Percentiles rank a stretch among this genome's conserved stretches.
phyloP scores from a whole-genome alignment of 2,797 vertebrate genomes.

The Tamandua tetradactyla region DNA sequence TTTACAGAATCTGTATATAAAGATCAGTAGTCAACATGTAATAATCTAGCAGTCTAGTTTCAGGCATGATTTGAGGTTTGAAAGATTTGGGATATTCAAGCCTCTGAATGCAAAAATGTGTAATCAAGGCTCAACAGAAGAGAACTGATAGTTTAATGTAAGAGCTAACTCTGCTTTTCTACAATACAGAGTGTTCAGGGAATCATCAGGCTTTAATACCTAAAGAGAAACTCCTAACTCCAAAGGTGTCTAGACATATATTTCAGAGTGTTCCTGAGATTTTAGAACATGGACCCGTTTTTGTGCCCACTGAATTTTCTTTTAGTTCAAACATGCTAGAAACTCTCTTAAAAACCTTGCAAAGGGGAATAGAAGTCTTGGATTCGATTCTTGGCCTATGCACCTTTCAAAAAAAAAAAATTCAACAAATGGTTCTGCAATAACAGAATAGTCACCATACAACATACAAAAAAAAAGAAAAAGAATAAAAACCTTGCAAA shows the following conservation, averaged over 20 bases:
- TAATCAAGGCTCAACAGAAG: not conserved
- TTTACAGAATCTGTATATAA: not conserved
- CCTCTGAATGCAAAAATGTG: not conserved
- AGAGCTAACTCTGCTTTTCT: not conserved
- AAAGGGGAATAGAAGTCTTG: no score
- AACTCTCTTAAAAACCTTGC: slow-evolving; percentile 12
- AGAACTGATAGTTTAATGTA: not conserved
- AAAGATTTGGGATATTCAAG: slow-evolving; percentile 16
- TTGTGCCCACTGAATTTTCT: not conserved
- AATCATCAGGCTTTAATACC: not conserved
- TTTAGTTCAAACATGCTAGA: slow-evolving; percentile 43
- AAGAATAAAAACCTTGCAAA: slow-evolving; percentile 38
- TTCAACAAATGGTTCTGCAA: no score
- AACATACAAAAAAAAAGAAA: no score
- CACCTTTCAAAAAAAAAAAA: no score
- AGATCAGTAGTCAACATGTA: slow-evolving; percentile 29
- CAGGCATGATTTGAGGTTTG: slow-evolving; percentile 26
- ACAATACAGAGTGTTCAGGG: not conserved
- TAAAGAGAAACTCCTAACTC: not conserved
- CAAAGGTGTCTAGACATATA: not conserved
- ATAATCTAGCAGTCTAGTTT: slow-evolving; percentile 20
- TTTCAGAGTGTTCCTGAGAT: not conserved
- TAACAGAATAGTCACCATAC: no score
- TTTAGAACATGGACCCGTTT: not conserved
- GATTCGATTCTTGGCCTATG: no score